Conservation (phyloP, 1,140 invertebrate species). For the Orchestia grillus region DNA sequence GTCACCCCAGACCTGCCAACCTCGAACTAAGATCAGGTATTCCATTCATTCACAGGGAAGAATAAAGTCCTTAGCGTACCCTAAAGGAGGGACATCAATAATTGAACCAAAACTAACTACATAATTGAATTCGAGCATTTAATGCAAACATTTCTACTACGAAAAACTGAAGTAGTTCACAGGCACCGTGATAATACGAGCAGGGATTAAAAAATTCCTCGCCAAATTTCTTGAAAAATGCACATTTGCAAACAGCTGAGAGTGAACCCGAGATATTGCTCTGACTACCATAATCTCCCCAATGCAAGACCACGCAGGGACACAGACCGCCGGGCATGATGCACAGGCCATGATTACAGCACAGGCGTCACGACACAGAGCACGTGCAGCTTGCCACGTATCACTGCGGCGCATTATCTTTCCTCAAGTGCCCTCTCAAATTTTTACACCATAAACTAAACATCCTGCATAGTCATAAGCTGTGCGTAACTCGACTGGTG, state of each 20-base stretch:
- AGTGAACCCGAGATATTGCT: background rate
- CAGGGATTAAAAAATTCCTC: background rate
- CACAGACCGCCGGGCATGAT: background rate
- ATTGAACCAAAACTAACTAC: no score
- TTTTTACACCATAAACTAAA: background rate
- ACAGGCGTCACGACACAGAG: background rate
- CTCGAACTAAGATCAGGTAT: background rate
- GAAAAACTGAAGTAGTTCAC: background rate
- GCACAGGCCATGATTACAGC: background rate
- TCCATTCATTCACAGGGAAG: no score
- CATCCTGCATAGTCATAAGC: background rate
- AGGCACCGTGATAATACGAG: background rate
- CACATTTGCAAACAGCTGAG: background rate
- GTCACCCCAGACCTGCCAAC: background rate
- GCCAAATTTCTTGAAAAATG: background rate
- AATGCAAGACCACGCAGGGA: background rate
- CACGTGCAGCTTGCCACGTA: background rate
- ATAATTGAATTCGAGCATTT: background rate
- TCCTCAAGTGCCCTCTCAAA: background rate
- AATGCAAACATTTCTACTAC: background rate
- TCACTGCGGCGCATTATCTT: background rate
- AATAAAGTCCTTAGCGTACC: no score
- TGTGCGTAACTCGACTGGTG: background rate
- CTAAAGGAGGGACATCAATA: no score
- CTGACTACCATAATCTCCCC: background rate